Base-by-base conservation (phyloP, 2,797 vertebrate species). In the Craterocephalus amniculus region DNA sequence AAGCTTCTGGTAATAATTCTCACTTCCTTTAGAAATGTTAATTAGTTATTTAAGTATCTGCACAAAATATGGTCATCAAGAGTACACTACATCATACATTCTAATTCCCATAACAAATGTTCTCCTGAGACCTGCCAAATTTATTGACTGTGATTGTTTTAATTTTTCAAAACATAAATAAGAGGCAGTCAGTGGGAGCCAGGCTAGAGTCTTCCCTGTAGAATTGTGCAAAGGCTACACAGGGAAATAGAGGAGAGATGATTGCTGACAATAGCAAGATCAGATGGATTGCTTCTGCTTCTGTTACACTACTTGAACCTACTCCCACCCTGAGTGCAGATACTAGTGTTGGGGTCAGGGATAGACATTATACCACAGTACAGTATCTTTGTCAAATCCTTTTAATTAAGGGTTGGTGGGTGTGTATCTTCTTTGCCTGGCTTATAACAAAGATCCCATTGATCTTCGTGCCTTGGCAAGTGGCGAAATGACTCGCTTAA, bases 321-420 rank as follows among this genome's bases (percentile, higher is more conserved):
- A 51, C 76, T 85, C 69, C 72, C 58, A 67, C 54, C 70, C 56
- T 4, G 61, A 63, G 74, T 68, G 75, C 68, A 72, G 72, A 75
- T 72, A 83, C 76, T 78, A 86, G 71, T 58, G 40, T 48, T 3
- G 0, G 66, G 84, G 86, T 89, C 79, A 80, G 34, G 58, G 79
- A 59, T 40, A 78, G 63, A 84, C 72, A 70, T 58, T 58, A 64
- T 70, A 63, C 77, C 74, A 74, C 26, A 26, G 62, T 74, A 85
- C 84, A 85, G 83, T 84, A 83, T 87, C 87, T 73, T 72, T 85
- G 79, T 83, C 84, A 82, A 70, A 84, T 84, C 80, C 78, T 84
- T 86, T 85, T 87, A 85, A 91, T 91, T 80, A 86, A 90, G 80
- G 80, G 80, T 67, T 67, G 70, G 76, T 84, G 81, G 79, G 76